Percentiles rank a stretch among this genome's conserved stretches.
Evolutionary conservation across 2,113 vertebrate genomes (phyloP).

Genomic region (Formicarius rufipectus): DNA sequence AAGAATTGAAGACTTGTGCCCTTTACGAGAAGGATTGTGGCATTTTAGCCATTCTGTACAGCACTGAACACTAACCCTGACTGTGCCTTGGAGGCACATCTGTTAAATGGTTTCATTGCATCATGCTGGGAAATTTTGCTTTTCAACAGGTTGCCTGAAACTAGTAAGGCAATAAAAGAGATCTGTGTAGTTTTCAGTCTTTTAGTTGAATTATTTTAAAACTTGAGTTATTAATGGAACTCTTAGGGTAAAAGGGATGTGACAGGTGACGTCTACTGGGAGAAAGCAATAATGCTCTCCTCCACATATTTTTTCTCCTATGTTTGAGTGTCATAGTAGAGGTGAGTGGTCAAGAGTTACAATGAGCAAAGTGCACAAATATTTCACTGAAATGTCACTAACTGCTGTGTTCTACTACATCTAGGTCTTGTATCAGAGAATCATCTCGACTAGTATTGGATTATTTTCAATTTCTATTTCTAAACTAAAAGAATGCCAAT

Average conservation of each 20-base stretch:
- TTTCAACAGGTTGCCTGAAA: background rate
- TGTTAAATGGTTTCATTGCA: background rate
- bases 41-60: background rate
- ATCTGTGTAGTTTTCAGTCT: background rate
- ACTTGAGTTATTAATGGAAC: background rate
- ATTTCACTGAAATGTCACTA: background rate
- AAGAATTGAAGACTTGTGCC: background rate
- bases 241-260: background rate
- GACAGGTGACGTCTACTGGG: background rate
- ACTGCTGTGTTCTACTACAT: background rate
- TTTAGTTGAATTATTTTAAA: background rate
- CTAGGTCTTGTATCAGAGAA: background rate
- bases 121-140: background rate
- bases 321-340: background rate
- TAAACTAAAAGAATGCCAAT: background rate
- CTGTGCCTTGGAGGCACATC: background rate
- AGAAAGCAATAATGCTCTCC: fast-evolving
- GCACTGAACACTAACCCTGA: background rate
- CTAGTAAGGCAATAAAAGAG: background rate
- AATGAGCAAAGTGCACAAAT: background rate
- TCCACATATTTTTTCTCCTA: background rate
- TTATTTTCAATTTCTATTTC: background rate
- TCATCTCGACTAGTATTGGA: background rate
- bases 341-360: background rate
- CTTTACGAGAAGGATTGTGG: background rate